These are phyloP conservation scores for Characodon lateralis DNA, from an alignment of 2,797 vertebrate genomes.

Conservation along the genomic window DNA sequence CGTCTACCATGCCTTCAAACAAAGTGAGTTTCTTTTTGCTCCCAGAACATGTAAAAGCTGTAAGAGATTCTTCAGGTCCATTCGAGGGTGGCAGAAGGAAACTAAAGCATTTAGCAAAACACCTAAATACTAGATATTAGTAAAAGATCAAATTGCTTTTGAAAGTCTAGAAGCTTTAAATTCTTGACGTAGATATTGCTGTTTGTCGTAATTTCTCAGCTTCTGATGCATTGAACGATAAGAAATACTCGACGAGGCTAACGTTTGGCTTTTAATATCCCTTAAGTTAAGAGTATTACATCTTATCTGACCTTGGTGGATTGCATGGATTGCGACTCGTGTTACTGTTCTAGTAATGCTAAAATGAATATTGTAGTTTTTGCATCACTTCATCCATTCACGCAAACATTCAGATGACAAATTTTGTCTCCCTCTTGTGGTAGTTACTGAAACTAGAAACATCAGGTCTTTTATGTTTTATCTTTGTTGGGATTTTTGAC, in stretches of 20 bases:
- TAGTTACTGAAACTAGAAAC: not conserved
- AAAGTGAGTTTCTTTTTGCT: slow-evolving; percentile 86
- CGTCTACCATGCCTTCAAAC: slow-evolving; percentile 99
- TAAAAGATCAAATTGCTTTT: not conserved
- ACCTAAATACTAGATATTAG: not conserved
- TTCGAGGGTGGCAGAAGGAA: not conserved
- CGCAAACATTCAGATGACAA: not conserved
- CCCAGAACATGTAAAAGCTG: not conserved
- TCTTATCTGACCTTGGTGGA: not conserved
- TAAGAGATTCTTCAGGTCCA: not conserved
- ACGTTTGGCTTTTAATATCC: not conserved
- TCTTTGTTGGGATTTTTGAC: not conserved
- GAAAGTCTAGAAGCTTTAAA: not conserved
- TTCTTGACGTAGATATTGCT: not conserved
- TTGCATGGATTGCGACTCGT: not conserved
- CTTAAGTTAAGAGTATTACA: not conserved
- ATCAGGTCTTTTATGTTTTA: not conserved
- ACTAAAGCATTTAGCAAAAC: not conserved
- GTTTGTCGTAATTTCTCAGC: too few species aligned
- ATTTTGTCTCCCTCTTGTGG: not conserved
- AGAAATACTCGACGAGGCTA: not conserved
- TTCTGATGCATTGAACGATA: not conserved
- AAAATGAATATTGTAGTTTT: not conserved
- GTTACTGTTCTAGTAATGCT: not conserved
- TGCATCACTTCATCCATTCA: not conserved